Evolutionary conservation across 2,888 invertebrate species (phyloP).

Genomic region (Acanthosepion esculentum): DNA sequence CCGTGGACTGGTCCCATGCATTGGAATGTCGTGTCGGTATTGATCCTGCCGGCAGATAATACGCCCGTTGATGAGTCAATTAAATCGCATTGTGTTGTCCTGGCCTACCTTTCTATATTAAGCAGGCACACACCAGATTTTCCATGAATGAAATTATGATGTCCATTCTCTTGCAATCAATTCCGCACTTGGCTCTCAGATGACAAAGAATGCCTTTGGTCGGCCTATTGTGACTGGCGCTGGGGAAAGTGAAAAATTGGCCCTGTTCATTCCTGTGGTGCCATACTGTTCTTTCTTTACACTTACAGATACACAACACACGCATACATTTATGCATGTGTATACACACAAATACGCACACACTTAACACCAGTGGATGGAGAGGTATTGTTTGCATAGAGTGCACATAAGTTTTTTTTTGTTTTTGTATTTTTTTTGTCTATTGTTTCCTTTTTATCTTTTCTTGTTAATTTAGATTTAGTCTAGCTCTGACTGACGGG

Average conservation of each 20-base stretch:
- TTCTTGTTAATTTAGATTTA: constrained; percentile 33
- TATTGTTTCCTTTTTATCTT: neutral
- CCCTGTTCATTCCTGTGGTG: constrained; percentile 21
- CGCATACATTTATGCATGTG: neutral
- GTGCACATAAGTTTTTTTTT: neutral
- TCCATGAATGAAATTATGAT: constrained; percentile 47
- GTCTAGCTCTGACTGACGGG: neutral
- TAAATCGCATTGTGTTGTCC: constrained; percentile 57
- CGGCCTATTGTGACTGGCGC: constrained; percentile 44
- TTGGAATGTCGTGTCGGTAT: constrained; percentile 56
- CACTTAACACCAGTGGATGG: neutral
- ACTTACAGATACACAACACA: neutral
- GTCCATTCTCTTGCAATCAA: constrained; percentile 46
- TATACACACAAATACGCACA: neutral
- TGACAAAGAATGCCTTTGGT: constrained; percentile 47
- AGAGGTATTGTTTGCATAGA: constrained; percentile 22
- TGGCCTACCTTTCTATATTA: constrained; percentile 49
- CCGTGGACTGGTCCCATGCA: constrained; percentile 47
- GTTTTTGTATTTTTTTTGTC: neutral
- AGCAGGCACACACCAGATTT: constrained; percentile 48
- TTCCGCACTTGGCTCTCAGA: constrained; percentile 42
- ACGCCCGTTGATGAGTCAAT: constrained; percentile 58
- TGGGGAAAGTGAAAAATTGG: constrained; percentile 47
- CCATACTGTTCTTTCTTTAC: neutral
- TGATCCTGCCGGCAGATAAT: constrained; percentile 58